Conservation (phyloP, 2,888 invertebrate genomes). For the Tanytarsus gracilentus region DNA sequence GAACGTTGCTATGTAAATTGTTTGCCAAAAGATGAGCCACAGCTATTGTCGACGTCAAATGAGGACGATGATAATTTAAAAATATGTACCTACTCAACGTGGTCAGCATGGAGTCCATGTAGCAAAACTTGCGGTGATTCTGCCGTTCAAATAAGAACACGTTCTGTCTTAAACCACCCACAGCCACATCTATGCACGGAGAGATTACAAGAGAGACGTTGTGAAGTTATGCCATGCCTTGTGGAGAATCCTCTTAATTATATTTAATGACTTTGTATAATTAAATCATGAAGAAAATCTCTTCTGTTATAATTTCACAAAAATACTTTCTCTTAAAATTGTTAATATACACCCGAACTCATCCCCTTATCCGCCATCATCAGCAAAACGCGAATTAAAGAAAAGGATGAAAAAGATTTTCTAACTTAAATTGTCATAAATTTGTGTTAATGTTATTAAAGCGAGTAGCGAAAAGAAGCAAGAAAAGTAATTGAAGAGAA, state of each 20-base stretch:
- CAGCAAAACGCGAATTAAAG: too few relatives aligned
- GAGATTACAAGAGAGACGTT: constrained; percentile 40
- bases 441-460: neutral
- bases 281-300: too few relatives aligned
- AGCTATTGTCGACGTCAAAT: neutral
- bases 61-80: constrained; percentile 4
- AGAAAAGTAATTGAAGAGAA: neutral
- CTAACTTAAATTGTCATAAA: neutral
- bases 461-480: neutral
- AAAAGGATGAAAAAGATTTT: neutral
- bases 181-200: constrained; percentile 40
- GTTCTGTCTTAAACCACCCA: constrained; percentile 41
- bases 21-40: neutral
- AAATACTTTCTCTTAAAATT: too few relatives aligned
- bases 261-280: constrained; percentile 22
- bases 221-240: constrained; percentile 39
- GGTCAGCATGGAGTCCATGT: constrained; percentile 52
- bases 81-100: neutral
- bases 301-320: too few relatives aligned
- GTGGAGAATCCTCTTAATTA: constrained; percentile 6
- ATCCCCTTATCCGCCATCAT: too few relatives aligned
- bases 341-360: too few relatives aligned
- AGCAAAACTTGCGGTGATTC: constrained; percentile 54
- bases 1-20: constrained; percentile 41
- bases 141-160: constrained; percentile 47